Conservation (phyloP, 2,888 invertebrate genomes). For the Heliconius ismenius region DNA sequence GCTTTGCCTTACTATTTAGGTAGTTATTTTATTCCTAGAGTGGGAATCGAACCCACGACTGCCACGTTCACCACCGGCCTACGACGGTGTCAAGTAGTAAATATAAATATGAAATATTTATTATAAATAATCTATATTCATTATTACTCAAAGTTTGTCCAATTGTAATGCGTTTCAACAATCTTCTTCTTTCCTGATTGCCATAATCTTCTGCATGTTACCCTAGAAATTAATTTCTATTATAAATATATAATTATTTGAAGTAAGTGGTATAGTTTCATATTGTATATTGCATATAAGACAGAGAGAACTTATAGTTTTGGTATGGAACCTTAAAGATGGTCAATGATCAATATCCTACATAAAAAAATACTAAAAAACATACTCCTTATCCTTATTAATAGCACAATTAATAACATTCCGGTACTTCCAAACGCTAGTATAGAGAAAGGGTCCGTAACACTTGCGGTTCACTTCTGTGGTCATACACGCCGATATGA, state of each 20-base stretch:
- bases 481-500: conserved; percentile 67
- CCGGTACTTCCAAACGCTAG: conserved; percentile 65
- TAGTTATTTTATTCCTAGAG: too few relatives aligned
- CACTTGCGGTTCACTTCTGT: conserved; percentile 58
- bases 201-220: conserved; percentile 56
- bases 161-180: conserved; percentile 53
- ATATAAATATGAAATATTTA: neutral
- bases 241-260: too few relatives aligned
- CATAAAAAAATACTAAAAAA: neutral
- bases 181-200: conserved; percentile 53
- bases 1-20: too few relatives aligned
- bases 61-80: too few relatives aligned
- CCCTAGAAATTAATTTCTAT: conserved; percentile 44
- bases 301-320: too few relatives aligned
- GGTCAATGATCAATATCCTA: too few relatives aligned
- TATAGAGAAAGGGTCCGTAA: conserved; percentile 69
- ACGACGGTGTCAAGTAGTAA: too few relatives aligned
- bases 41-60: too few relatives aligned
- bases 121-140: neutral
- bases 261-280: too few relatives aligned
- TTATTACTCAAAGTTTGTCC: conserved; percentile 53
- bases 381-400: conserved; percentile 60
- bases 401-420: conserved; percentile 67
- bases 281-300: too few relatives aligned
- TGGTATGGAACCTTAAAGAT: too few relatives aligned